phyloP scores from a whole-genome alignment of 2,888 invertebrate species.

The Drosophila barbarae region DNA sequence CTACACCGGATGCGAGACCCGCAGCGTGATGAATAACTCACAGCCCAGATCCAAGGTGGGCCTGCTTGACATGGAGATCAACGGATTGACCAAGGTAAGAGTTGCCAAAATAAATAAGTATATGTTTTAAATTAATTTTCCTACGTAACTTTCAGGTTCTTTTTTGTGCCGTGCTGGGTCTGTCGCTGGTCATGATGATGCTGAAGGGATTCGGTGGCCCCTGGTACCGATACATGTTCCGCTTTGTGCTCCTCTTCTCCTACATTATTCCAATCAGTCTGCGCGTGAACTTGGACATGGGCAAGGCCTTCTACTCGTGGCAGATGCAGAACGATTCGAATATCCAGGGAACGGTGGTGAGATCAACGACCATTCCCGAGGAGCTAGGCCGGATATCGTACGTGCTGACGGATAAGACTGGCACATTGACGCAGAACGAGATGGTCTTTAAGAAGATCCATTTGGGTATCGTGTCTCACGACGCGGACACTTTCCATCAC shows the following conservation, averaged over 20 bases:
- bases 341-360: conserved; percentile 95
- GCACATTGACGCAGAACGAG: conserved; percentile 98
- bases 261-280: conserved; percentile 99
- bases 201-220: conserved; percentile 97
- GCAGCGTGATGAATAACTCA: conserved; percentile 99
- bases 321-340: conserved; percentile 95
- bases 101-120: accelerated
- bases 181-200: conserved; percentile 96
- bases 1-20: conserved; percentile 96
- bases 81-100: conserved; percentile 94
- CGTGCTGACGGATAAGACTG: conserved; percentile 98
- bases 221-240: conserved; percentile 97
- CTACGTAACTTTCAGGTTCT: conserved; percentile 82
- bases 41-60: conserved; percentile 97
- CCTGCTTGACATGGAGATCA: conserved; percentile 96
- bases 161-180: conserved; percentile 92
- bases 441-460: conserved; percentile 99
- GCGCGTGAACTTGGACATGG: conserved; percentile 99
- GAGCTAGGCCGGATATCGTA: conserved; percentile 98
- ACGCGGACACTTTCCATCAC: conserved; percentile 82
- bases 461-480: conserved; percentile 94
- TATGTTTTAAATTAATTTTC: neutral
- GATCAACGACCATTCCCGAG: conserved; percentile 99
- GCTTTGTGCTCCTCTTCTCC: conserved; percentile 97
- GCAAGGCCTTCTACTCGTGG: conserved; percentile 98